Conservation (phyloP, 2,888 invertebrate genomes). For the Acrobasis suavella region DNA sequence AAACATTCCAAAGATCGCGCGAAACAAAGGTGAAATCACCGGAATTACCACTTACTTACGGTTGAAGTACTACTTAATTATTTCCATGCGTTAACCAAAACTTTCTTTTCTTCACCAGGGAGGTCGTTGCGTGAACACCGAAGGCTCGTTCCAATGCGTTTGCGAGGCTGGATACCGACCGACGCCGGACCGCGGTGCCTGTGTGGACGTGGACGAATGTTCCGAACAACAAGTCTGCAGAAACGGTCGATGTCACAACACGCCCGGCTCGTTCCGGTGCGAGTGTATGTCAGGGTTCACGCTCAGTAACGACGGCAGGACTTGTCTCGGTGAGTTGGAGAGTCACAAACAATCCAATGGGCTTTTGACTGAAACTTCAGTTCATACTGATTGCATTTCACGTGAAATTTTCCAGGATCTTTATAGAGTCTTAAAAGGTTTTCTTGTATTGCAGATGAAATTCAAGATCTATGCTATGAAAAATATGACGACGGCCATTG, state of each 20-base stretch:
- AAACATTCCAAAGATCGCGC: too few species aligned
- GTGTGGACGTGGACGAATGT: slow-evolving; percentile 82
- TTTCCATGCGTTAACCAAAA: background rate
- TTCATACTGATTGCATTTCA: too few species aligned
- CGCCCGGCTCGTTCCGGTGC: slow-evolving; percentile 91
- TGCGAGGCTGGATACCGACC: slow-evolving; percentile 90
- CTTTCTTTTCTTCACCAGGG: slow-evolving; percentile 59
- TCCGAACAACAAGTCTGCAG: slow-evolving; percentile 89
- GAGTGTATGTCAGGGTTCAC: slow-evolving; percentile 90
- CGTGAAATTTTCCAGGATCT: too few species aligned
- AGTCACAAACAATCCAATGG: background rate
- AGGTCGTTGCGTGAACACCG: slow-evolving; percentile 91
- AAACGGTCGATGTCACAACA: slow-evolving; percentile 90
- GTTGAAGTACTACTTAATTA: background rate
- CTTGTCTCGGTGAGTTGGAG: slow-evolving; percentile 85
- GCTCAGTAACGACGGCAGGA: slow-evolving; percentile 89
- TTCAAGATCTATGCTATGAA: slow-evolving; percentile 91
- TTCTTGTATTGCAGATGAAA: slow-evolving; percentile 83
- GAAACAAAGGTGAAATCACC: too few species aligned
- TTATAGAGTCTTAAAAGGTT: background rate
- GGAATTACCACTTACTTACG: too few species aligned
- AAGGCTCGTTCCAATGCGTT: slow-evolving; percentile 91
- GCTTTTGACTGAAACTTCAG: too few species aligned
- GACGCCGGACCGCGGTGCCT: slow-evolving; percentile 75
- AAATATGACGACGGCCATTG: slow-evolving; percentile 90